phyloP scores from a whole-genome alignment of 2,888 invertebrate species.

The Tryphoninae sp. region DNA sequence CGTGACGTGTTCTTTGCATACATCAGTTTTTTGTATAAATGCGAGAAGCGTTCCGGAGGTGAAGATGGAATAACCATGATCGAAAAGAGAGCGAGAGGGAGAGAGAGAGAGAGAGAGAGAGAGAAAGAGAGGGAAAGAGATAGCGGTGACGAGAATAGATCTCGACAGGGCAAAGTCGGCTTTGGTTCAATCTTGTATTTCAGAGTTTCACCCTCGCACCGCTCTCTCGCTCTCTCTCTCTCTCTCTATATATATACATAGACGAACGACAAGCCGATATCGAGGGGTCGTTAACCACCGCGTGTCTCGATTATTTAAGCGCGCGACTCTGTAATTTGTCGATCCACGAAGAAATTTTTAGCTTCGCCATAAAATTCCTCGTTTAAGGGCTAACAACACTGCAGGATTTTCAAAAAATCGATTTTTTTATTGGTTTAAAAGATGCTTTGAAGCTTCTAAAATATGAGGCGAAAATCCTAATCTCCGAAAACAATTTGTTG shows the following conservation, averaged over 20 bases:
- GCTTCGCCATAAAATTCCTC: background rate
- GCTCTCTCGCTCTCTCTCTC: background rate
- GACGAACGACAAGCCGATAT: background rate
- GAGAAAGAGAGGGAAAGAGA: background rate
- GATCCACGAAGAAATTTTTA: background rate
- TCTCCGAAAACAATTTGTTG: too few species aligned
- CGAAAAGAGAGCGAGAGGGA: background rate
- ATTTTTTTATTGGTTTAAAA: too few species aligned
- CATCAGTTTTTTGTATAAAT: background rate
- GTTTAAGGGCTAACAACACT: background rate
- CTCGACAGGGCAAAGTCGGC: conserved; percentile 2
- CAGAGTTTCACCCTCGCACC: background rate
- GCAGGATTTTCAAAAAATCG: too few species aligned
- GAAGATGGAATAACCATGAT: too few species aligned
- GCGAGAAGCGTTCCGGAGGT: too few species aligned
- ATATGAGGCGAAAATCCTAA: too few species aligned
- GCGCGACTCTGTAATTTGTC: conserved; percentile 6
- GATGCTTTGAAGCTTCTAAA: too few species aligned
- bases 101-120: background rate
- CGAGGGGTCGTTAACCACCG: conserved; percentile 26
- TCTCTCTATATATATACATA: background rate
- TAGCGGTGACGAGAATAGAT: conserved; percentile 15
- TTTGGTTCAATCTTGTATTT: conserved; percentile 18
- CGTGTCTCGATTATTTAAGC: conserved; percentile 19
- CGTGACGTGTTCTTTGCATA: background rate